Evolutionary conservation across 2,113 vertebrate species (phyloP).

Genomic region (Coryphaenoides rupestris): DNA sequence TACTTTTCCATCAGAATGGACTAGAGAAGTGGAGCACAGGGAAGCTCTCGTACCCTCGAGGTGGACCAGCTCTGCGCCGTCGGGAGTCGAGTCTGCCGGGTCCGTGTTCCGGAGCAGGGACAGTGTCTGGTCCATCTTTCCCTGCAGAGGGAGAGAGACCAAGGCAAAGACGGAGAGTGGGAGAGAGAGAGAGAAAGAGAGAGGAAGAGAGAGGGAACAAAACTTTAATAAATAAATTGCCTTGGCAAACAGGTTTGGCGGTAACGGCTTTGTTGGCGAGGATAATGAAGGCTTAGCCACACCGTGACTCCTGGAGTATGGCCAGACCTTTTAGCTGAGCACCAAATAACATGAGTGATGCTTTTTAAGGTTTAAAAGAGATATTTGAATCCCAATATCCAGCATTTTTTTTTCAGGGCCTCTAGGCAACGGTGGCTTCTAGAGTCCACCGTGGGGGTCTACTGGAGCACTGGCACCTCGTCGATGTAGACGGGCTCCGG

Average conservation of each 20-base stretch:
- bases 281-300: too few species aligned
- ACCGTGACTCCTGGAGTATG: too few species aligned
- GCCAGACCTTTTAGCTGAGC: too few species aligned
- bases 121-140: slow-evolving; percentile 89
- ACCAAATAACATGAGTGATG: too few species aligned
- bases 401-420: too few species aligned
- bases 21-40: neutral
- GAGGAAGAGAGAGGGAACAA: neutral
- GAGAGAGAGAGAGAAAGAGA: neutral
- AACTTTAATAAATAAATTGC: neutral
- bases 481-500: slow-evolving; percentile 91
- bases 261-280: too few species aligned
- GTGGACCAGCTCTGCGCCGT: slow-evolving; percentile 82
- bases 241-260: neutral
- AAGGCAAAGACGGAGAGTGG: neutral
- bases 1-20: too few species aligned
- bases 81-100: slow-evolving; percentile 83
- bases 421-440: too few species aligned
- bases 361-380: too few species aligned
- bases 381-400: too few species aligned
- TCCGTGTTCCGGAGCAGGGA: slow-evolving; percentile 90
- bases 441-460: too few species aligned
- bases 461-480: slow-evolving; percentile 73
- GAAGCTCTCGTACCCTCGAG: slow-evolving; percentile 82
- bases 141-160: slow-evolving; percentile 61